Evolutionary conservation across 1,140 invertebrate species (phyloP).

Genomic region (Listronotus bonariensis): DNA sequence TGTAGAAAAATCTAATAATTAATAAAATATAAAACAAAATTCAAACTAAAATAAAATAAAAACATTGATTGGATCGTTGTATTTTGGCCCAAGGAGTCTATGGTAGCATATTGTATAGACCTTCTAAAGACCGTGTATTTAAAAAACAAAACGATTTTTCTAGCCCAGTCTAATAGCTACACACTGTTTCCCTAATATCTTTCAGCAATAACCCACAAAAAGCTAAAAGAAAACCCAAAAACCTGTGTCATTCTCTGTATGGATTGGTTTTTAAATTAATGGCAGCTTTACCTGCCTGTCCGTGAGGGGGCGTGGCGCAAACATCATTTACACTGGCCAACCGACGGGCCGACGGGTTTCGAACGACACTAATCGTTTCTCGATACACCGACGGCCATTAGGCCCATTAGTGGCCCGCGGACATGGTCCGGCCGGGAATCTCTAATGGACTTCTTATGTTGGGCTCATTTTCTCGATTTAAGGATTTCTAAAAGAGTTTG

Average conservation of each 20-base stretch:
- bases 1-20: too few relatives aligned
- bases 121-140: too few relatives aligned
- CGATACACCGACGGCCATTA: constrained; percentile 51
- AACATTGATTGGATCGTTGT: too few relatives aligned
- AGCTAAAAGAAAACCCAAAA: too few relatives aligned
- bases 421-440: constrained; percentile 16
- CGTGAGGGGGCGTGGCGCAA: constrained; percentile 51
- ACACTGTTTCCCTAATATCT: too few relatives aligned
- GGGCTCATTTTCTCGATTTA: constrained; percentile 17
- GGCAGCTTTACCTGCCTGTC: constrained; percentile 51
- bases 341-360: constrained; percentile 43
- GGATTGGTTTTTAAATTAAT: constrained; percentile 55
- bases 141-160: too few relatives aligned
- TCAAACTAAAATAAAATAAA: too few relatives aligned
- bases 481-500: neutral
- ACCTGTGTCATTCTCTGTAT: neutral
- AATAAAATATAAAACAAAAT: too few relatives aligned
- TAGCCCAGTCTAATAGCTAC: too few relatives aligned
- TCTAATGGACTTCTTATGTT: constrained; percentile 37
- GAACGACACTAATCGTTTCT: constrained; percentile 52
- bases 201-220: too few relatives aligned
- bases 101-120: too few relatives aligned
- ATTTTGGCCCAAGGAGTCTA: too few relatives aligned
- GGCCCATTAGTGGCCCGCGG: constrained; percentile 42
- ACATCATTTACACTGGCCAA: constrained; percentile 55